Conservation (phyloP, 2,888 invertebrate species). For the Lepidochrysops patricia region DNA sequence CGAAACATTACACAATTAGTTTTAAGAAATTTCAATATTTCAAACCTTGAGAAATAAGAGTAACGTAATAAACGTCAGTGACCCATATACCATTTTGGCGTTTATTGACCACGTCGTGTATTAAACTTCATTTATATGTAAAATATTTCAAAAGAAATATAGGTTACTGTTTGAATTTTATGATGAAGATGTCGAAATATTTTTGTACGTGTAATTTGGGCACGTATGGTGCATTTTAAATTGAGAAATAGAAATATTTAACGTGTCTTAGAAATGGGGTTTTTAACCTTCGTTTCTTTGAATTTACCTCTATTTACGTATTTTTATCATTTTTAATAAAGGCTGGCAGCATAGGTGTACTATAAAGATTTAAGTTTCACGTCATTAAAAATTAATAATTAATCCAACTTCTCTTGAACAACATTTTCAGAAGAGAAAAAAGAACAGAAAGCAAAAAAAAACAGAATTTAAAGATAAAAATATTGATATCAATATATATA, state of each 20-base stretch:
- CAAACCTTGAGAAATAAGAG: constrained; percentile 26
- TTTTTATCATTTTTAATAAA: no score
- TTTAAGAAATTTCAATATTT: constrained; percentile 7
- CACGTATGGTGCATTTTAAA: constrained; percentile 38
- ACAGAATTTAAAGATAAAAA: no score
- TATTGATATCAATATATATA: no score
- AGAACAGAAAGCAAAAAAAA: no score
- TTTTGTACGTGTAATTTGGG: constrained; percentile 27
- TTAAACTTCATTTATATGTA: constrained; percentile 44
- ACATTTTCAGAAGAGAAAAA: no score
- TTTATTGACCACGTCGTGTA: constrained; percentile 33
- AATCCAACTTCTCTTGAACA: no score
- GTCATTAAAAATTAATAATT: no score
- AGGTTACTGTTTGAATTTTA: constrained; percentile 34
- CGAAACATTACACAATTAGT: constrained; percentile 1
- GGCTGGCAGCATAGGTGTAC: no score
- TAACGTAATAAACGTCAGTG: constrained; percentile 22
- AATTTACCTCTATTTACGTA: no score
- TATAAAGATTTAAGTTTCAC: no score
- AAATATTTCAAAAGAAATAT: constrained; percentile 45
- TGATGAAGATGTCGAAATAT: constrained; percentile 32
- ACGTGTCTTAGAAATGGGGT: not conserved
- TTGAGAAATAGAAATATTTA: constrained; percentile 5
- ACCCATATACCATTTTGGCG: constrained; percentile 40
- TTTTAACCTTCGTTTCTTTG: not conserved